Conservation (phyloP, 2,888 invertebrate species). For the Graphium colonna region DNA sequence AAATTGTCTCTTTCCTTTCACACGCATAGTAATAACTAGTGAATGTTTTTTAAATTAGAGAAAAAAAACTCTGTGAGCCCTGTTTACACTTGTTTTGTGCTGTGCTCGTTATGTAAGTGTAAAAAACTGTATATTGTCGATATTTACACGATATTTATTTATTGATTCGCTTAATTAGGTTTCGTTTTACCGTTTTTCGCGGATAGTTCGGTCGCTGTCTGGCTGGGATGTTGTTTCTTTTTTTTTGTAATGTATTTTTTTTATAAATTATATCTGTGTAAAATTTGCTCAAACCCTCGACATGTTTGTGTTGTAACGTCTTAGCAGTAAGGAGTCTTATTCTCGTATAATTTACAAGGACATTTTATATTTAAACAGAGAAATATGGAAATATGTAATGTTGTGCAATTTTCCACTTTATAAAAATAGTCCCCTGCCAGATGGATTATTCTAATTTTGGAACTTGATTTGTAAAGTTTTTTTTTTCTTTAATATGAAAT, state of each 20-base stretch:
- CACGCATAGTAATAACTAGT: conserved; percentile 69
- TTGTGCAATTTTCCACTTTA: conserved; percentile 31
- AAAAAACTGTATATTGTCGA: conserved; percentile 78
- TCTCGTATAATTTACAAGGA: conserved; percentile 39
- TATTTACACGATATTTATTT: conserved; percentile 75
- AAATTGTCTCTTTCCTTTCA: conserved; percentile 59
- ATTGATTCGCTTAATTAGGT: conserved; percentile 71
- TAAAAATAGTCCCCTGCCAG: conserved; percentile 61
- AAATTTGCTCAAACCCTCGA: conserved; percentile 69
- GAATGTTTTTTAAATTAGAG: conserved; percentile 51
- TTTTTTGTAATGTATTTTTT: neutral
- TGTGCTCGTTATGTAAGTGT: conserved; percentile 78
- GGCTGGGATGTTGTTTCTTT: conserved; percentile 67
- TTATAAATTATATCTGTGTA: conserved; percentile 36
- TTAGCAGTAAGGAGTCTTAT: conserved; percentile 53
- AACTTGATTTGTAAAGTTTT: conserved; percentile 57
- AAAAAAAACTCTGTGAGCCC: conserved; percentile 65
- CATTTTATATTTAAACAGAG: conserved; percentile 23
- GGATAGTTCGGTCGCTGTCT: conserved; percentile 54
- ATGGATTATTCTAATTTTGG: conserved; percentile 46
- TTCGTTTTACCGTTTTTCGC: conserved; percentile 46
- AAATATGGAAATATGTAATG: neutral
- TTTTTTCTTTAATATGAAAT: conserved; percentile 35
- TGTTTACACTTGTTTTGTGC: conserved; percentile 66
- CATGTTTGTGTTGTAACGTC: conserved; percentile 62